Percentiles rank a stretch among this genome's conserved stretches.
phyloP scores from a whole-genome alignment of 2,797 vertebrate genomes.

The Pseudomugil gertrudae region DNA sequence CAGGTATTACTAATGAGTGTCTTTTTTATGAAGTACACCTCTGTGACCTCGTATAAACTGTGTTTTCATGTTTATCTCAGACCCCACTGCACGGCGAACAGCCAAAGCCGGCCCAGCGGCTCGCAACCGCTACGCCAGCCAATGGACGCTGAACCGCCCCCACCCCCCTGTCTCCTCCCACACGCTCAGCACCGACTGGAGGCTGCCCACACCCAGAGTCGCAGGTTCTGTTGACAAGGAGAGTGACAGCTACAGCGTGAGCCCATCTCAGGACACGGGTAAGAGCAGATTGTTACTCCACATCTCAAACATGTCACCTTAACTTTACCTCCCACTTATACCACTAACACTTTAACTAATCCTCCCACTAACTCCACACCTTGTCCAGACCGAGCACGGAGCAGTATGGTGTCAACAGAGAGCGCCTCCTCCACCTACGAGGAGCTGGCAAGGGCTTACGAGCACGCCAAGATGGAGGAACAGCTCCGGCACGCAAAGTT shows the following conservation, averaged over 20 bases:
- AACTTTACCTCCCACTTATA: conserved; percentile 13
- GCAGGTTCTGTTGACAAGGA: conserved; percentile 96
- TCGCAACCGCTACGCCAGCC: conserved; percentile 95
- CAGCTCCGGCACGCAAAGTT: conserved; percentile 98
- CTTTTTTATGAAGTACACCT: no score
- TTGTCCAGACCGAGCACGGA: conserved; percentile 90
- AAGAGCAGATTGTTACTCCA: neutral
- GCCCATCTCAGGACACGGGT: conserved; percentile 98
- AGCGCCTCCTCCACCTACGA: conserved; percentile 98
- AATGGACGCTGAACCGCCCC: conserved; percentile 97
- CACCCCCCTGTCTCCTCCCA: conserved; percentile 95
- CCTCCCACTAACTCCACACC: conserved; percentile 46
- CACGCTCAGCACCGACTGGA: conserved; percentile 97
- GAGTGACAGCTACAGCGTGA: conserved; percentile 98
- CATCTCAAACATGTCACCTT: conserved; percentile 24
- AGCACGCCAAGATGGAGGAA: conserved; percentile 98
- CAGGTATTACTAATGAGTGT: no score
- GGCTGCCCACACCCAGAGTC: conserved; percentile 92
- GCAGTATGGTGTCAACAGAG: conserved; percentile 99
- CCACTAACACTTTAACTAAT: conserved; percentile 48
- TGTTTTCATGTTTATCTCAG: conserved; percentile 66
- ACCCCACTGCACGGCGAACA: conserved; percentile 93
- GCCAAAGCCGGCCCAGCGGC: conserved; percentile 92
- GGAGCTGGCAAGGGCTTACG: conserved; percentile 96
- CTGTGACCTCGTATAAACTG: no score